Base-by-base conservation (phyloP, 64 coral and sea anemone species). In the Pachyseris speciosa region DNA sequence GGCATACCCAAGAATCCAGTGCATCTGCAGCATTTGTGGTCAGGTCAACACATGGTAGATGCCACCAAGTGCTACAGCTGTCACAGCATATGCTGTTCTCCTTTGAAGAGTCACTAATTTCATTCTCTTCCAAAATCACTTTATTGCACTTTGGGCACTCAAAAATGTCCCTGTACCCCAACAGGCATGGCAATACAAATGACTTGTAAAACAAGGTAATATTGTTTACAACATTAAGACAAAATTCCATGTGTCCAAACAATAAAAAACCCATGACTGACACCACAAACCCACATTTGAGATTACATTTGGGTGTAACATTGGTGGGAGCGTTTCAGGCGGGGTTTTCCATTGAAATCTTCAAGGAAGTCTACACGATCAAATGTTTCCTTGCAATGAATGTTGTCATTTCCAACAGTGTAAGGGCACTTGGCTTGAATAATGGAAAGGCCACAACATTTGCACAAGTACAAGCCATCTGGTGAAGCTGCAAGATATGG, bases 11-110 rank as follows among this genome's bases (percentile, higher is more conserved):
- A 44, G 9, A 37, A 32, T 75, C 22, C 4, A 8, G 8, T 49
- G 30, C 45, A 44, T 69, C 47, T 72, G 84, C 84, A 88, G 24
- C 9, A 59, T 44, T 45, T 34, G 34, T 57, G 13, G 63, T 83
- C 17, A 94, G 74, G 16, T 80, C 67, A 83, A 75, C 92, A 94
- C 92, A 94, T 49, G 34, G 92, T 51, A 94, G 83, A 70, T 93
- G 84, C 91, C 91, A 93, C 38, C 22, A 44, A 41, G 45, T 41
- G 25, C 72, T 29, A 26, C 72, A 39, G 25, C 36, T 37, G 71
- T 38, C 71, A 74, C 43, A 42, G 43, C 32, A 64, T 37, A 47
- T 28, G 20, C 43, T 39, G 37, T 93, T 83, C 36, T 93, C 63
- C 2, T 64, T 81, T 67, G 33, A 20, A 22, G 75, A 51, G 11